Base-by-base conservation (phyloP, 2,888 invertebrate genomes). In the Hypolimnas misippus region DNA sequence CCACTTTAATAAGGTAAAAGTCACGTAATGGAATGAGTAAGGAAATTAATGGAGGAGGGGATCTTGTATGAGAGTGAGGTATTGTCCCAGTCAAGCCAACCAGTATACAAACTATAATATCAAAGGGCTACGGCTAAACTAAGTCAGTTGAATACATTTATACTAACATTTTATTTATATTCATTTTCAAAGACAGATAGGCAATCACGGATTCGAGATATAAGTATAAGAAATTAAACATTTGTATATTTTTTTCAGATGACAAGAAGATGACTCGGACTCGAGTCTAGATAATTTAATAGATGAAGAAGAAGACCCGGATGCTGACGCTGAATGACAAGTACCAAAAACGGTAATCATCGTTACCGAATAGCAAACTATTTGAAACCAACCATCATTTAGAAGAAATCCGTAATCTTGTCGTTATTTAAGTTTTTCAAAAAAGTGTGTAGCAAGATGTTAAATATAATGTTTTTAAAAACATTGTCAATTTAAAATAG, bases 251-350 rank as follows among this genome's bases (percentile, higher is more conserved):
- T 49, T 78, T 78, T 65, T 21, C 78, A 92, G 92, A 89, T 92
- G 92, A 92, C 92, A 92, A 65, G 91, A 91, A 68, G 86, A 83
- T 65, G 92, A 92, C 89, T 91, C 92, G 85, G 92, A 92, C 75
- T 77, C 92, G 86, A 92, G 92, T 87, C 89, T 92, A 76, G 92
- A 92, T 68, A 87, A 91, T 74, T 80, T 92, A 68, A 81, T 92
- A 70, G 87, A 87, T 67, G 80, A 77, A 53, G 87, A 87, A 65
- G 87, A 89, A 63, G 89, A 87, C 29, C 75, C 75, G 64, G 85
- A 90, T 62, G 82, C 82, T 65, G 86, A 87, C 54, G 83, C 77
- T 65, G 89, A 89, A 82, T 89, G 84, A 87, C 84, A 82, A 69
- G 71, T 53, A 70, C 63, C 68, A 16, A 64, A 61, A 49, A 61